These are phyloP conservation scores for Caenorhabditis latens DNA, from an alignment of 1,140 invertebrate species.

Conservation along the genomic window DNA sequence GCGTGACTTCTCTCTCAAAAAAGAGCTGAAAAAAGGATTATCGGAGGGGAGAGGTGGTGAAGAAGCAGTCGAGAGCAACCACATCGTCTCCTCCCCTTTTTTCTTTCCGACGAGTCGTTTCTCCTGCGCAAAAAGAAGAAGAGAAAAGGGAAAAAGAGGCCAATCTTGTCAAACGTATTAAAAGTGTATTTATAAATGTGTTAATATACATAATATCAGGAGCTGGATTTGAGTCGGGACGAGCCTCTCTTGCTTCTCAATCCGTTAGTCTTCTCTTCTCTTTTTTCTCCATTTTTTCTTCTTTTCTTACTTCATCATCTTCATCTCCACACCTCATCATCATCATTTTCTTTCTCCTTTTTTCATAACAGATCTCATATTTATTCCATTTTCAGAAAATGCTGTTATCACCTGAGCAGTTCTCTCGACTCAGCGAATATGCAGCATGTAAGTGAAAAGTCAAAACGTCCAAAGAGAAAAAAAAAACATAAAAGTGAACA, in stretches of 20 bases:
- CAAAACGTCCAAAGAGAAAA: not conserved
- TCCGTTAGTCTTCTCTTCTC: not conserved
- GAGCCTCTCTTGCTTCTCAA: not conserved
- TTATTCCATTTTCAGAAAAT: slow-evolving; percentile 62
- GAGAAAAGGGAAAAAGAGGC: not conserved
- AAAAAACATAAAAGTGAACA: slow-evolving; percentile 2
- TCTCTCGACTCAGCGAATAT: slow-evolving; percentile 76
- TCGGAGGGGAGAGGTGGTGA: not conserved
- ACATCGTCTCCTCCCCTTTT: not conserved
- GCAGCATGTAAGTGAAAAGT: slow-evolving; percentile 75
- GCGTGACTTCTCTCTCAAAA: slow-evolving; percentile 33
- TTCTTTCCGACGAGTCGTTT: not conserved
- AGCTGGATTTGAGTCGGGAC: not conserved
- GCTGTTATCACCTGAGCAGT: slow-evolving; percentile 76
- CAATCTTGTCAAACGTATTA: slow-evolving; percentile 55
- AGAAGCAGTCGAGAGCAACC: not conserved
- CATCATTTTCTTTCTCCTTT: not conserved
- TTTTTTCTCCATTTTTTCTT: not conserved
- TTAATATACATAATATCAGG: slow-evolving; percentile 55
- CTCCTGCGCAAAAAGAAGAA: not conserved
- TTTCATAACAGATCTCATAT: not conserved
- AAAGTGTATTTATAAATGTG: slow-evolving; percentile 56
- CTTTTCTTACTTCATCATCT: not conserved
- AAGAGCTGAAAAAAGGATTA: slow-evolving; percentile 40
- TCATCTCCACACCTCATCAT: not conserved